phyloP scores from a whole-genome alignment of 2,888 invertebrate species.

The Thysanoteuthis rhombus region DNA sequence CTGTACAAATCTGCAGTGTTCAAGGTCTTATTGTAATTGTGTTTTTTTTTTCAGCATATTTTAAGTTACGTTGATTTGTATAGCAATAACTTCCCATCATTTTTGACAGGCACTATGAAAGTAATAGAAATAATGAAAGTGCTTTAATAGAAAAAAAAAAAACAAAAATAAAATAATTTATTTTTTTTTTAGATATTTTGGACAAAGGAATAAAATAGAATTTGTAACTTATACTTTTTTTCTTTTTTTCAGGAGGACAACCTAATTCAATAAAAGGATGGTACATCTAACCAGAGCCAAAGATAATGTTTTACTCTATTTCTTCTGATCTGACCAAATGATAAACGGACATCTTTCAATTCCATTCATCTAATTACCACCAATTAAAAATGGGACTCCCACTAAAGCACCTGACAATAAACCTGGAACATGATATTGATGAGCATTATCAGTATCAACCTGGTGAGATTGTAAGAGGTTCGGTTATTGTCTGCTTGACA shows the following conservation, averaged over 20 bases:
- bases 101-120: too few relatives aligned
- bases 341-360: neutral
- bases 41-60: too few relatives aligned
- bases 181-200: too few relatives aligned
- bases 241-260: neutral
- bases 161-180: too few relatives aligned
- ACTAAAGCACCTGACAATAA: constrained; percentile 54
- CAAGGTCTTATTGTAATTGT: too few relatives aligned
- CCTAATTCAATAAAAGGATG: neutral
- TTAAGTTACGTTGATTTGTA: too few relatives aligned
- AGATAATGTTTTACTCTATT: neutral
- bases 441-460: constrained; percentile 68
- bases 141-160: too few relatives aligned
- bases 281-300: neutral
- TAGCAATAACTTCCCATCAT: too few relatives aligned
- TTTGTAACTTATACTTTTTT: neutral
- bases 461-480: constrained; percentile 63
- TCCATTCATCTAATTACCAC: neutral
- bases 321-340: neutral
- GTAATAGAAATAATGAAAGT: too few relatives aligned
- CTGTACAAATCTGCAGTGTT: too few relatives aligned
- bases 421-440: constrained; percentile 67
- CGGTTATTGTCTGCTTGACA: constrained; percentile 39
- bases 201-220: too few relatives aligned
- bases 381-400: constrained; percentile 26